Evolutionary conservation across 2,797 vertebrate species (phyloP), one percentile per base, ranked within the genome.

Genomic region (Sebastes goodei): DNA sequence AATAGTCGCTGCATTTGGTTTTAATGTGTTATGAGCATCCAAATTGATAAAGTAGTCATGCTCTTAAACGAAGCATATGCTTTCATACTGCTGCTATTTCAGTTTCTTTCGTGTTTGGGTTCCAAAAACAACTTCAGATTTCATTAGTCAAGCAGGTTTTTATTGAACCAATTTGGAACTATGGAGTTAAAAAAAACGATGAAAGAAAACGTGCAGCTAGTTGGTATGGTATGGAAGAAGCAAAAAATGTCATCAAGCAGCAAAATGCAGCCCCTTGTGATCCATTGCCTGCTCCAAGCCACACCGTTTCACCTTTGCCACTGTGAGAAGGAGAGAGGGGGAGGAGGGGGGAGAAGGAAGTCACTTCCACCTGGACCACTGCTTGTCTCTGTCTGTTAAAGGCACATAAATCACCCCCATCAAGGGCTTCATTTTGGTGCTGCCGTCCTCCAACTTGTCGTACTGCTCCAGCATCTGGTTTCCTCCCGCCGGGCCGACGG

Each of bases 351-450:
- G 95, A 97, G 97, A 96, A 97, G 96, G 97, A 98, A 99, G 96
- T 99, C 98, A 99, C 98, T 99, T 99, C 98, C 99, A 99, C 98
- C 97, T 99, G 97, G 97, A 98, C 97, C 98, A 99, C 95, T 99
- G 99, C 97, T 99, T 99, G 85, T 99, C 98, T 97, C 95, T 98
- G 96, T 99, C 99, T 97, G 99, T 99, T 98, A 99, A 99, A 99
- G 99, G 99, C 98, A 99, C 99, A 93, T 99, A 99, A 95, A 99
- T 99, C 96, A 99, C 99, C 94, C 99, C 99, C 99, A 99, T 99
- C 95, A 99, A 95, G 94, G 97, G 96, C 87, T 99, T 99, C 98
- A 97, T 99, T 95, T 97, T 98, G 96, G 96, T 97, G 95, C 97
- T 99, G 96, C 98, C 98, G 57, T 99, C 98, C 90, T 98, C 97